Conservation (phyloP, 1,140 invertebrate species). For the Globodera rostochiensis region DNA sequence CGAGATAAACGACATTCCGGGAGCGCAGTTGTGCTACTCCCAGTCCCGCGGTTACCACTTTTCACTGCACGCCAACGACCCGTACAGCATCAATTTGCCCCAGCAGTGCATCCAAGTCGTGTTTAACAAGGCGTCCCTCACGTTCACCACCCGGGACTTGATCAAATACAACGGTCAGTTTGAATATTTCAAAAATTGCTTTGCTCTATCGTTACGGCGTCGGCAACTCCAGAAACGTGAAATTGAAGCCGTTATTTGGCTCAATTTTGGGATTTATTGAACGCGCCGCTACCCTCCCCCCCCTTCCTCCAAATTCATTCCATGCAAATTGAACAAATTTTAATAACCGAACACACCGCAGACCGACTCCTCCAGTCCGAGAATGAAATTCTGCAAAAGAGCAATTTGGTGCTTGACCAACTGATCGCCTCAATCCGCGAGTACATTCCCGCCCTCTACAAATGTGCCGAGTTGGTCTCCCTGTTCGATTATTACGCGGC, state of each 20-base stretch:
- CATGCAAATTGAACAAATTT: too few relatives aligned
- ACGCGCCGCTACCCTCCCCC: too few relatives aligned
- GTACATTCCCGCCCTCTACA: constrained; percentile 40
- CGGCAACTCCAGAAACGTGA: too few relatives aligned
- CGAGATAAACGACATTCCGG: constrained; percentile 19
- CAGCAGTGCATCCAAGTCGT: constrained; percentile 52
- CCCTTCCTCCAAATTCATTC: constrained; percentile 13
- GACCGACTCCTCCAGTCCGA: constrained; percentile 44
- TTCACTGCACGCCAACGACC: constrained; percentile 30
- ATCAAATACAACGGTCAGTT: constrained; percentile 52
- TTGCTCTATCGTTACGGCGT: constrained; percentile 8
- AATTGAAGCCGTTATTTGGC: too few relatives aligned
- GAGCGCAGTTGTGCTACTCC: constrained; percentile 30
- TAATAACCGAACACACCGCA: background rate
- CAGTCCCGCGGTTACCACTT: constrained; percentile 51
- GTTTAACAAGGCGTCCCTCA: constrained; percentile 42
- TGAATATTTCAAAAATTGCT: too few relatives aligned
- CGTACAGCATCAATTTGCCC: constrained; percentile 34
- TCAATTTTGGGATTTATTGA: too few relatives aligned
- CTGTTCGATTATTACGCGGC: constrained; percentile 46
- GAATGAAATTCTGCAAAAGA: constrained; percentile 42
- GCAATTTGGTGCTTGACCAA: constrained; percentile 44
- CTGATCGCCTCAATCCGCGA: constrained; percentile 36
- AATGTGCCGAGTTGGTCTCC: constrained; percentile 47
- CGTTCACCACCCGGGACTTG: constrained; percentile 51